Base-by-base conservation (phyloP, 1,140 invertebrate species). In the Caenorhabditis tropicalis region DNA sequence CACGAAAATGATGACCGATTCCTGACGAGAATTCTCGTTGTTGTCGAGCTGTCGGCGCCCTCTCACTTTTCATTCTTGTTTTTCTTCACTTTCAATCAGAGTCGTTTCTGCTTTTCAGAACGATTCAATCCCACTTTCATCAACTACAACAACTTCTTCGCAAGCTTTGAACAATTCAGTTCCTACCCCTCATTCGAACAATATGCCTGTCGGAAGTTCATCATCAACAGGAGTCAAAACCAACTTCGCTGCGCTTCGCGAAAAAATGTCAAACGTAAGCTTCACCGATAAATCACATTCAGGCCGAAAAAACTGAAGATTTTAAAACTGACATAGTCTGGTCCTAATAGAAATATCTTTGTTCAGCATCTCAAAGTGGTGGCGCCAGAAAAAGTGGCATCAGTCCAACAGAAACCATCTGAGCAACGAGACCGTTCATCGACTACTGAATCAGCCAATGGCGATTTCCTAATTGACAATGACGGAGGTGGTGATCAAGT, bases 341-440 rank as follows among this genome's bases (percentile, higher is more conserved):
- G n/a, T n/a, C n/a, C n/a, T n/a, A n/a, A n/a, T n/a, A n/a, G n/a
- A n/a, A n/a, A n/a, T n/a, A n/a, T n/a, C n/a, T n/a, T 56, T 24
- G 24, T 74, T 74, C 36, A 74, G 65, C 43, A 74, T 12, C 36
- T 74, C 6, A 74, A 74, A 43, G 65, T 74, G 2, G 65, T 74
- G 16, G 65, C 65, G 24, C 65, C 65, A 24, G 65, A 74, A 74
- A 74, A 74, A 9, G 65, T 74, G 4, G 65, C 65, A 10, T 74
- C 65, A 10, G 24, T 74, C 43, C 65, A 74, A 74, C 33, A 74
- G 15, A 65, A 65, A 10, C 29, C 58, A 24, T 1, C 21, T 2
- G 65, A 74, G 19, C 65, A 39, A 74, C 33, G 36, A 43, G 65
- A 74, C 21, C 65, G 65, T 43, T 46, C 65, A 24, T 74, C 65